phyloP scores from a whole-genome alignment of 2,113 vertebrate species.

The Picathartes gymnocephalus region DNA sequence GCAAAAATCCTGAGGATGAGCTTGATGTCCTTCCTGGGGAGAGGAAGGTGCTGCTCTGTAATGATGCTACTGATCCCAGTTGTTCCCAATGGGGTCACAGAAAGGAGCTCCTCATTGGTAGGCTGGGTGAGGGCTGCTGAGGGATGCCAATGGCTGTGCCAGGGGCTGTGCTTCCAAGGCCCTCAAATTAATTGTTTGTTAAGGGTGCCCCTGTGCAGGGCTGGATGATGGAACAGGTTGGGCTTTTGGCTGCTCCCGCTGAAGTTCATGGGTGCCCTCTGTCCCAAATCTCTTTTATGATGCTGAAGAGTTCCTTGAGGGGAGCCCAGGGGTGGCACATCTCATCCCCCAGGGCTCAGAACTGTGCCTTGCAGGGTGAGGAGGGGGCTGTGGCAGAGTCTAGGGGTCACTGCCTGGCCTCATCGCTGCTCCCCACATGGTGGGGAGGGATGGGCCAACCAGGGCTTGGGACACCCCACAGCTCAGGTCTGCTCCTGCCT shows the following conservation, averaged over 20 bases:
- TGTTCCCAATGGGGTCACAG: accelerated
- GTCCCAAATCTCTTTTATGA: not conserved
- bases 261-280: not conserved
- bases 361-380: not conserved
- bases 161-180: not conserved
- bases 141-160: not conserved
- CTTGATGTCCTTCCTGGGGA: accelerated
- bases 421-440: accelerated
- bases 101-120: not conserved
- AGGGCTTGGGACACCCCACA: not conserved
- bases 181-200: not conserved
- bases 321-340: accelerated
- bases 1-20: not conserved
- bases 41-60: not conserved
- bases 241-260: accelerated
- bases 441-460: accelerated
- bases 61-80: not conserved
- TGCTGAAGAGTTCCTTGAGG: not conserved
- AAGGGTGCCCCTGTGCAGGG: not conserved
- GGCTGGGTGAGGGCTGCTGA: not conserved
- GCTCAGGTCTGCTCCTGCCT: not conserved
- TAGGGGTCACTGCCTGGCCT: not conserved
- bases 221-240: not conserved
- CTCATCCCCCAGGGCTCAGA: not conserved
- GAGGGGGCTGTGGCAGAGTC: not conserved